phyloP scores from a whole-genome alignment of 1,140 invertebrate genomes.

The Papilio polyxenes region DNA sequence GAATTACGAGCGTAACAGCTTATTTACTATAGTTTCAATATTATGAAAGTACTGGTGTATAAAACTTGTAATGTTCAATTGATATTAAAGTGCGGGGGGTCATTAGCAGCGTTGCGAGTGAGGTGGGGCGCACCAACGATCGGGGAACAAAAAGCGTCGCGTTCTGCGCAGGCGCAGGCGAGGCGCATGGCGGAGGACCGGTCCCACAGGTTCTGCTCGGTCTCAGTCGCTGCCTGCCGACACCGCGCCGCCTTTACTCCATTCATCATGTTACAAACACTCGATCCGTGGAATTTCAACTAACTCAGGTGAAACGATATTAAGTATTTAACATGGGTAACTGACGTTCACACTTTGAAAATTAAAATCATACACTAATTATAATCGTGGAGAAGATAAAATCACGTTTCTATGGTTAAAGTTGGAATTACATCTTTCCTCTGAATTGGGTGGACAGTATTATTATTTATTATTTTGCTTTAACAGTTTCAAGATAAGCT shows the following conservation, averaged over 20 bases:
- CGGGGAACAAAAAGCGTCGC: constrained; percentile 59
- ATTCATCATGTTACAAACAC: constrained; percentile 54
- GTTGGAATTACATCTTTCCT: no score
- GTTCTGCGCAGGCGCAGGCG: background rate
- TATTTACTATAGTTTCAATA: background rate
- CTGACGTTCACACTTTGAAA: background rate
- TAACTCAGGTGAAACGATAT: constrained; percentile 34
- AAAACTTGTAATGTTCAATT: constrained; percentile 29
- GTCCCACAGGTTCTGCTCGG: constrained; percentile 63
- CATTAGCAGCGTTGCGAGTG: constrained; percentile 41
- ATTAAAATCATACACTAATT: background rate
- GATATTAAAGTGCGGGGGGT: constrained; percentile 25
- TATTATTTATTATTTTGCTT: no score
- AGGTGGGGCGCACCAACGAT: constrained; percentile 43
- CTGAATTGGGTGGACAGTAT: no score
- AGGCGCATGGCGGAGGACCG: constrained; percentile 49
- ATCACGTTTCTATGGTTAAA: no score
- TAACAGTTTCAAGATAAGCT: no score
- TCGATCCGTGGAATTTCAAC: constrained; percentile 39
- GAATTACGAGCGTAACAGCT: no score
- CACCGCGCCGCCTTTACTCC: constrained; percentile 49
- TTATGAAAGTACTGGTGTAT: background rate
- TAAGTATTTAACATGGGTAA: background rate
- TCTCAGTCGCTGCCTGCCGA: constrained; percentile 41
- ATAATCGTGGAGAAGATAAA: background rate